Evolutionary conservation across 2,888 invertebrate genomes (phyloP).

Genomic region (Therioaphis trifolii): DNA sequence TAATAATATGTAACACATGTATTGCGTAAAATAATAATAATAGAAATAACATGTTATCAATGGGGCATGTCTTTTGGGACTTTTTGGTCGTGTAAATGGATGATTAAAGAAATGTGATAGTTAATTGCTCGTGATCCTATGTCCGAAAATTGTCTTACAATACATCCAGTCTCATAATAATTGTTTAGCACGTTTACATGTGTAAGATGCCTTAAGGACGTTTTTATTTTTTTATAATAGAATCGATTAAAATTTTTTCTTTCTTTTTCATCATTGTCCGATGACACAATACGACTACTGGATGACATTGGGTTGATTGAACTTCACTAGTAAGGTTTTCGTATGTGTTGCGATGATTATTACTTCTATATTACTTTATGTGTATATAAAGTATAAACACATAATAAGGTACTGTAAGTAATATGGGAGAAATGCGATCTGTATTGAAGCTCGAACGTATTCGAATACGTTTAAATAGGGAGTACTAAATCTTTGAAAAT

Average conservation of each 20-base stretch:
- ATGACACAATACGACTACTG: conserved; percentile 39
- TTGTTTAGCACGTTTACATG: neutral
- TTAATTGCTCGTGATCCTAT: neutral
- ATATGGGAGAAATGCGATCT: neutral
- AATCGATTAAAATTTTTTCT: conserved; percentile 25
- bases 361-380: neutral
- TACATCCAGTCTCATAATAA: conserved; percentile 15
- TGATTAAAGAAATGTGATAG: too few relatives aligned
- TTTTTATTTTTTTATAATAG: conserved; percentile 12
- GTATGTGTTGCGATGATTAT: neutral
- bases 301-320: conserved; percentile 56
- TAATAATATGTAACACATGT: too few relatives aligned
- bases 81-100: too few relatives aligned
- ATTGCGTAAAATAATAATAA: too few relatives aligned
- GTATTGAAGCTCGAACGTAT: too few relatives aligned
- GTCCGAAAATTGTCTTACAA: neutral
- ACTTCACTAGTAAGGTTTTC: conserved; percentile 34
- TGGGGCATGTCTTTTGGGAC: too few relatives aligned
- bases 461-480: too few relatives aligned
- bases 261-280: conserved; percentile 50
- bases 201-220: conserved; percentile 2
- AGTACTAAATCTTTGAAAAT: neutral
- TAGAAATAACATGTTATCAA: too few relatives aligned
- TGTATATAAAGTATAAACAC: neutral
- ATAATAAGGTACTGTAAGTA: neutral